Evolutionary conservation across 2,113 vertebrate genomes (phyloP).

Genomic region (Sorex araneus): DNA sequence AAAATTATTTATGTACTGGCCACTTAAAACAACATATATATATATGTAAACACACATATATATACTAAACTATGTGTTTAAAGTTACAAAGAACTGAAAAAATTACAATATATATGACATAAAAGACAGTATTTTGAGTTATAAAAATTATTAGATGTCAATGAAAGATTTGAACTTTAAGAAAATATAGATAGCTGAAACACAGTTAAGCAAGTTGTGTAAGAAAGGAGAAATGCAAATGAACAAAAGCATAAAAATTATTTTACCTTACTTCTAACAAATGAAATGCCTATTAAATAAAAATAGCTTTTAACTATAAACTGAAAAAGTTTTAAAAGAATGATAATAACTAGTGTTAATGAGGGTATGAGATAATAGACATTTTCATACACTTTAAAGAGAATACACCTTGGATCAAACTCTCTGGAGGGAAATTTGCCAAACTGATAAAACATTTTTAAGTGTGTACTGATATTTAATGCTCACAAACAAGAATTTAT

Average conservation of each 20-base stretch:
- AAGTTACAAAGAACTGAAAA: constrained; percentile 47
- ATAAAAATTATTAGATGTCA: constrained; percentile 25
- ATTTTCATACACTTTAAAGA: constrained; percentile 51
- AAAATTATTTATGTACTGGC: constrained; percentile 14
- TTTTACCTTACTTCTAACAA: constrained; percentile 51
- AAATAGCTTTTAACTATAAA: constrained; percentile 67
- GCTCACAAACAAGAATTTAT: constrained; percentile 52
- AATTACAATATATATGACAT: background rate
- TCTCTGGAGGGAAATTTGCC: constrained; percentile 68
- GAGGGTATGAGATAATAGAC: constrained; percentile 51
- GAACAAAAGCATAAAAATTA: constrained; percentile 56
- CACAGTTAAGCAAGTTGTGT: constrained; percentile 26
- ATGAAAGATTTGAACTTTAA: background rate
- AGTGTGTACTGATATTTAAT: constrained; percentile 52
- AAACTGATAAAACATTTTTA: constrained; percentile 65
- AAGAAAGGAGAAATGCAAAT: constrained; percentile 50
- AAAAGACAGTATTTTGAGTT: constrained; percentile 46
- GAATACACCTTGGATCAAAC: constrained; percentile 21
- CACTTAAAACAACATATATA: constrained; percentile 25
- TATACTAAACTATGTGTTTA: background rate
- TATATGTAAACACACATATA: too few relatives aligned
- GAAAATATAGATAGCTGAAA: constrained; percentile 24
- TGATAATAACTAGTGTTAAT: constrained; percentile 50
- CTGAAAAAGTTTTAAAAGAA: constrained; percentile 65
- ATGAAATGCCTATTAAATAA: constrained; percentile 66